Evolutionary conservation across 1,140 invertebrate species (phyloP).

Genomic region (Druon quercuslanigerum): DNA sequence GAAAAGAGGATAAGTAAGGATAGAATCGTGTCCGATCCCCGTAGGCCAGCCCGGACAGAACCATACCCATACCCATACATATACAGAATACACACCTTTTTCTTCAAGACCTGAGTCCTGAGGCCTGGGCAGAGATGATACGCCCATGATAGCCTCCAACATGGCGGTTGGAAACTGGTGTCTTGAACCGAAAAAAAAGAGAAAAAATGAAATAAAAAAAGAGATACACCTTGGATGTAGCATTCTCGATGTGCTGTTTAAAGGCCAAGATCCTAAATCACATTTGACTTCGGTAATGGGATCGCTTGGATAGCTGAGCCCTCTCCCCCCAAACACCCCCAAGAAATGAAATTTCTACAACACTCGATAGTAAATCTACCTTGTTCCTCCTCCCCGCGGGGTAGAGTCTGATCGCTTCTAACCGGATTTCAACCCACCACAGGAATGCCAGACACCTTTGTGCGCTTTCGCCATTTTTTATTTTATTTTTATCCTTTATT

Average conservation of each 20-base stretch:
- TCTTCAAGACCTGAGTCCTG: slow-evolving; percentile 11
- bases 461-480: slow-evolving; percentile 1
- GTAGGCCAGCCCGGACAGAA: slow-evolving; percentile 46
- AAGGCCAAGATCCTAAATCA: slow-evolving; percentile 69
- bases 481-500: background rate
- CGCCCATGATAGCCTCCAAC: slow-evolving; percentile 54
- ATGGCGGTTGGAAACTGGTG: slow-evolving; percentile 38
- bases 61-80: slow-evolving; percentile 35
- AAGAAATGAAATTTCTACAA: slow-evolving; percentile 56
- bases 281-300: slow-evolving; percentile 70
- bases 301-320: slow-evolving; percentile 53
- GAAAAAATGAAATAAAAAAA: slow-evolving; percentile 37
- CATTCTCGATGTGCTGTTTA: slow-evolving; percentile 46
- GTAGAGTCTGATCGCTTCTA: background rate
- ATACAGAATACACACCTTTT: slow-evolving; percentile 47
- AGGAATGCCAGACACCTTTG: background rate
- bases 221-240: slow-evolving; percentile 44
- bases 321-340: slow-evolving; percentile 34
- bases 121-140: slow-evolving; percentile 48
- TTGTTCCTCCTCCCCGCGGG: slow-evolving; percentile 38
- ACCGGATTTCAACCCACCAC: slow-evolving; percentile 4
- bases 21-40: slow-evolving; percentile 41
- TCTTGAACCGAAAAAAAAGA: background rate
- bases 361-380: slow-evolving; percentile 62
- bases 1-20: slow-evolving; percentile 57